These are phyloP conservation scores for Turritopsis rubra DNA, from an alignment of 30 jellyfish, hydroid and myxozoan species.

Conservation along the genomic window DNA sequence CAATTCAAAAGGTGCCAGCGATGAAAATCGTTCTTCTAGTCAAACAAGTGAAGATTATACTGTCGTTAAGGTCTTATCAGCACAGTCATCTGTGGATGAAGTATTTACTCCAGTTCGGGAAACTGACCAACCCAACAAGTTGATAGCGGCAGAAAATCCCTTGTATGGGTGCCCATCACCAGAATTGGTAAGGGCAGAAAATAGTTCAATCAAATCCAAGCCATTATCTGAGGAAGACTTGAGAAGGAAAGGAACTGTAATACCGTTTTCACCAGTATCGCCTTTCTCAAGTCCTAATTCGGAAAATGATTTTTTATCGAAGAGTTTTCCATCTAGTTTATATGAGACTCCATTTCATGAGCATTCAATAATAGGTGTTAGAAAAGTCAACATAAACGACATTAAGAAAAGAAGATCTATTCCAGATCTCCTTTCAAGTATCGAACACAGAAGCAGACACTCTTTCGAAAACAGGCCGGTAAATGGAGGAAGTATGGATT, in stretches of 20 bases:
- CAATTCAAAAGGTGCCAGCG: not conserved
- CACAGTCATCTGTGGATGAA: not conserved
- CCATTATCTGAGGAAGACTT: not conserved
- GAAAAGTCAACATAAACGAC: not conserved
- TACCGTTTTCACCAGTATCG: not conserved
- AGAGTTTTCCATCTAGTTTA: not conserved
- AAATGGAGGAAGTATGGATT: not conserved
- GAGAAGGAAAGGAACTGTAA: not conserved
- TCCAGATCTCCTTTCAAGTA: not conserved
- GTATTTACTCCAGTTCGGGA: not conserved
- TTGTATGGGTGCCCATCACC: not conserved
- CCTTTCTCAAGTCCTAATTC: not conserved
- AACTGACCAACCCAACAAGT: not conserved
- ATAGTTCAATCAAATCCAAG: not conserved
- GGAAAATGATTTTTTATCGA: not conserved
- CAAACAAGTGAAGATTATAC: not conserved
- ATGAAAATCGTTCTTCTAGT: not conserved
- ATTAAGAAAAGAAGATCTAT: not conserved
- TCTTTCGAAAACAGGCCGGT: not conserved
- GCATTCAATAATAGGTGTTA: not conserved
- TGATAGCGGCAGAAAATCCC: not conserved
- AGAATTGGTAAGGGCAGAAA: not conserved
- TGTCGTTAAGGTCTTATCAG: not conserved
- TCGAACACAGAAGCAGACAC: not conserved
- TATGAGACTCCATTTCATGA: not conserved